phyloP scores from a whole-genome alignment of 2,888 invertebrate genomes.

The Ormyrus pomaceus region DNA sequence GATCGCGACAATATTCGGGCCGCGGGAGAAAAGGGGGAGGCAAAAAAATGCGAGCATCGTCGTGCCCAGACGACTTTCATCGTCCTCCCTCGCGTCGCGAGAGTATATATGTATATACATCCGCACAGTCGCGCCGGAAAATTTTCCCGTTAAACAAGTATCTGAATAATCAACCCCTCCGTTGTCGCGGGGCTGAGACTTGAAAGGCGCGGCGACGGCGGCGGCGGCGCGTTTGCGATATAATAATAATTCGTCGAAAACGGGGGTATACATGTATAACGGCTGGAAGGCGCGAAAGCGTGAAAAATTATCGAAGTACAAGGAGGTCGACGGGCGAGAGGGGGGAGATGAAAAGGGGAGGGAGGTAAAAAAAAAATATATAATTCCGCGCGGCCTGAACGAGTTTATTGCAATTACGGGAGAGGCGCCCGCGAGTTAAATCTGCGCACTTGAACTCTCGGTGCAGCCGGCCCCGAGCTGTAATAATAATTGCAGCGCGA shows the following conservation, averaged over 20 bases:
- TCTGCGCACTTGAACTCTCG: conserved; percentile 16
- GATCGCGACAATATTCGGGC: conserved; percentile 32
- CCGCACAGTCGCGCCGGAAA: not conserved
- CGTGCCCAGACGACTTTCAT: conserved; percentile 49
- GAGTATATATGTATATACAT: too few relatives aligned
- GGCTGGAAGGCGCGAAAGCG: conserved; percentile 1
- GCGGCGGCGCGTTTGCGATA: too few relatives aligned
- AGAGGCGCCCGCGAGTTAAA: not conserved
- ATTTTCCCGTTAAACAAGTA: not conserved
- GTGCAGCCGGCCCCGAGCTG: not conserved
- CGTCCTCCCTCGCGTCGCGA: not conserved
- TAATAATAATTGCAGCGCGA: conserved; percentile 45
- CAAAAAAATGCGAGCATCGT: conserved; percentile 31
- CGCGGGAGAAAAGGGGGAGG: not conserved
- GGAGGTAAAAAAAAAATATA: not conserved
- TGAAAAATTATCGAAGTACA: conserved; percentile 40
- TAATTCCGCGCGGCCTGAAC: not conserved
- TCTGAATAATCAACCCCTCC: conserved; percentile 7
- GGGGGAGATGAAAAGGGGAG: too few relatives aligned
- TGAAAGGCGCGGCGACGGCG: too few relatives aligned
- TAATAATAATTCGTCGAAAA: conserved; percentile 9
- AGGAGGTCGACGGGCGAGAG: not conserved
- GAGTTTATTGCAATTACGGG: conserved; percentile 45
- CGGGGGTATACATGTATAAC: not conserved
- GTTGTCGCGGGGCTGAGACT: too few relatives aligned